Evolutionary conservation across 2,113 vertebrate species (phyloP), one percentile per base, ranked within the genome.

Genomic region (Cromileptes altivelis): DNA sequence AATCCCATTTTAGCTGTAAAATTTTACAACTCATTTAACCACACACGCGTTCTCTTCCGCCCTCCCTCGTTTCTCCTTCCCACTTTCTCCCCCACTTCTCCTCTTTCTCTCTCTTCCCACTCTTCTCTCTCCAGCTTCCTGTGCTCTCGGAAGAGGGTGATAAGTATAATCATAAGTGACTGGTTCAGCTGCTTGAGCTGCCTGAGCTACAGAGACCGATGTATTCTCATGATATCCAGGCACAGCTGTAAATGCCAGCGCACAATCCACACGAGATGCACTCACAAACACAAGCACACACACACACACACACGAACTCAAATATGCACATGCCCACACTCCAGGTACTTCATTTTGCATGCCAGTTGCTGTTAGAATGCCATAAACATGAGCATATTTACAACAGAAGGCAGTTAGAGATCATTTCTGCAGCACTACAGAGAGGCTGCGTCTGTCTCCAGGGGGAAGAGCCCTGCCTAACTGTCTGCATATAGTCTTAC

Each of bases 131-230:
- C 55, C 74, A 40, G 86, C 79, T 81, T 83, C 68, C 74, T 85
- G 84, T 64, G 80, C 84, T 84, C 76, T 78, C 49, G 30, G 75
- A 82, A 85, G 76, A 77, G 52, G 45, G 70, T 78, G 85, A 92
- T 93, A 91, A 91, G 85, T 81, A 55, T 92, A 91, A 93, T 94
- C 89, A 69, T 62, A 88, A 91, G 91, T 90, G 89, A 93, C 90
- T 85, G 81, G 76, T 92, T 93, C 78, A 73, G 78, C 93, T 89
- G 88, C 89, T 84, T 60, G 53, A 78, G 69, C 87, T 45, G 69
- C 82, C 85, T 80, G 81, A 88, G 90, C 84, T 53, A 79, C 71
- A 78, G 85, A 91, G 82, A 81, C 74, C 27, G 33, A 83, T 89
- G 84, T 83, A 83, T 88, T 78, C 81, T 86, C 82, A 78, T 73